phyloP scores from a whole-genome alignment of 2,888 invertebrate genomes.

The Sialis fuliginosa region DNA sequence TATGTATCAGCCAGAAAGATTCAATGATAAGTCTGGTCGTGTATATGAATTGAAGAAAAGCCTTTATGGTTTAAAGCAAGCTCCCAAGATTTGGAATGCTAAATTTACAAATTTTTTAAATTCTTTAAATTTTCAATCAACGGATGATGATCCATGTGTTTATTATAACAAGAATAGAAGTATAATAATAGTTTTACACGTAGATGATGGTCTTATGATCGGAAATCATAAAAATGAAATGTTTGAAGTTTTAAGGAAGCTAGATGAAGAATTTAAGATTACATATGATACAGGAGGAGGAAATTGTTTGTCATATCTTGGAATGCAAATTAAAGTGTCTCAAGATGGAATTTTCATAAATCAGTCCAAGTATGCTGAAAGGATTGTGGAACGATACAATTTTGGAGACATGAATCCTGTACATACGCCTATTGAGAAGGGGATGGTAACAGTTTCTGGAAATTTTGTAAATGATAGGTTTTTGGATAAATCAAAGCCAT shows the following conservation, averaged over 20 bases:
- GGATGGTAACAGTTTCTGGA: conserved; percentile 12
- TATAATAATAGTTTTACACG: conserved; percentile 9
- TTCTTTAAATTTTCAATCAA: conserved; percentile 8
- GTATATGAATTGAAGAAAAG: conserved; percentile 4
- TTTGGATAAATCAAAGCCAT: conserved; percentile 5
- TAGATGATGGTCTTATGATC: conserved; percentile 12
- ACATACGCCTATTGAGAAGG: conserved; percentile 14
- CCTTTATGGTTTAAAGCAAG: conserved; percentile 6
- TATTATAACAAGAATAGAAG: conserved; percentile 12
- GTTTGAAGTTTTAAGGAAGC: conserved; percentile 5
- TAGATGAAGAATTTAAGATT: conserved; percentile 10
- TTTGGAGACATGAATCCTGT: conserved; percentile 9
- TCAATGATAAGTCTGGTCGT: conserved; percentile 5
- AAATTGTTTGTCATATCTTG: conserved; percentile 10
- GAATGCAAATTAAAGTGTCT: conserved; percentile 13
- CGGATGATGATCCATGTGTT: conserved; percentile 14
- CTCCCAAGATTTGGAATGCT: conserved; percentile 7
- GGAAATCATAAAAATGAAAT: conserved; percentile 9
- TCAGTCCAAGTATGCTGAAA: conserved; percentile 12
- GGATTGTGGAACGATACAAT: conserved; percentile 11
- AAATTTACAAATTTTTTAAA: conserved; percentile 11
- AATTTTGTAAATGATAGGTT: conserved; percentile 11
- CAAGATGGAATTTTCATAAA: conserved; percentile 13
- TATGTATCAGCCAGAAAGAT: conserved; percentile 5
- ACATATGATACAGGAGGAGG: conserved; percentile 7